These are phyloP conservation scores for Matsumyia berberina DNA, from an alignment of 2,888 invertebrate genomes.

Conservation along the genomic window DNA sequence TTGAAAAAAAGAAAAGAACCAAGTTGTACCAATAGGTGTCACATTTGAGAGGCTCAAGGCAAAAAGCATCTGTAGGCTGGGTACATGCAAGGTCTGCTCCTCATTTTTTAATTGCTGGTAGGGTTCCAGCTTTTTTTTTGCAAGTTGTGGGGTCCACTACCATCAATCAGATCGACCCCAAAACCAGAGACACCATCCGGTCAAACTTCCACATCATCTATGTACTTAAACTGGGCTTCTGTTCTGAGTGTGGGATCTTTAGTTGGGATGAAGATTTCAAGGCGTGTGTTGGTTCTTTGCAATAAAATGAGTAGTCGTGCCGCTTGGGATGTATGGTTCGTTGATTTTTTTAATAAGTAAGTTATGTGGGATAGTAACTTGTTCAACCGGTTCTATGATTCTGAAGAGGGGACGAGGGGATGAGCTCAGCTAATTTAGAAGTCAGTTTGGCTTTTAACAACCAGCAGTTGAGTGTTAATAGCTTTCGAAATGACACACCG, in stretches of 20 bases:
- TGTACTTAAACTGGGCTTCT: conserved; percentile 18
- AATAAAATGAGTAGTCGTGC: background rate
- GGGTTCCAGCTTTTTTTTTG: conserved; percentile 16
- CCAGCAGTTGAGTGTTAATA: conserved; percentile 40
- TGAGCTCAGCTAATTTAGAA: conserved; percentile 23
- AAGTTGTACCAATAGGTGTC: conserved; percentile 51
- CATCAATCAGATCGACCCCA: conserved; percentile 45
- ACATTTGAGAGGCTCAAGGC: conserved; percentile 38
- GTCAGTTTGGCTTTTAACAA: conserved; percentile 3
- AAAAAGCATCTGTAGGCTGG: conserved; percentile 3
- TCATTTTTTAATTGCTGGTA: conserved; percentile 39
- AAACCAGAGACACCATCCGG: conserved; percentile 4
- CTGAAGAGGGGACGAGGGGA: background rate
- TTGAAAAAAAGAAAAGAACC: conserved; percentile 23
- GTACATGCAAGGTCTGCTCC: conserved; percentile 31
- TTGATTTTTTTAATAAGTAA: conserved; percentile 48
- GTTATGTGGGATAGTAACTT: conserved; percentile 27
- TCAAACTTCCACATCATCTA: conserved; percentile 1
- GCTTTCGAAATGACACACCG: conserved; percentile 35
- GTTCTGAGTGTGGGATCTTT: conserved; percentile 42
- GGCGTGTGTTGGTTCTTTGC: background rate
- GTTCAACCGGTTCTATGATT: conserved; percentile 34
- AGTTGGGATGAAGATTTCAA: too few species aligned
- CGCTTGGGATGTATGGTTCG: conserved; percentile 58
- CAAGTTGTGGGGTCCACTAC: conserved; percentile 17